phyloP scores from a whole-genome alignment of 1,140 invertebrate species.

The Calliphora vicina region DNA sequence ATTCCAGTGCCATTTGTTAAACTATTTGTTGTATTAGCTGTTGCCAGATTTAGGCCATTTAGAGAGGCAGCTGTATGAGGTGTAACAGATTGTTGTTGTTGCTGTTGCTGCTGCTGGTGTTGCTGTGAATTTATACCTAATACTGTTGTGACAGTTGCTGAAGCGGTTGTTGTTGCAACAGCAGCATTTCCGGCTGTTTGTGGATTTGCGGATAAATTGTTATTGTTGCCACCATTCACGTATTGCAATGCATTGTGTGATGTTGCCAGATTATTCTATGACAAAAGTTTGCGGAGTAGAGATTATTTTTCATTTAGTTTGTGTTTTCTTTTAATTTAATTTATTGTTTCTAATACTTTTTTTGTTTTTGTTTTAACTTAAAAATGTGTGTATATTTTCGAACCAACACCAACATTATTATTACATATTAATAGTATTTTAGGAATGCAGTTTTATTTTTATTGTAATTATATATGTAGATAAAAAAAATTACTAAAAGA shows the following conservation, averaged over 20 bases:
- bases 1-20: constrained; percentile 3
- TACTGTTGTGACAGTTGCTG: constrained; percentile 28
- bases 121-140: constrained; percentile 14
- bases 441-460: background rate
- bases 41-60: background rate
- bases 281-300: constrained; percentile 49
- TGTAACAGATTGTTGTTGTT: background rate
- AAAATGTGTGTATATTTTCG: background rate
- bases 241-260: constrained; percentile 42
- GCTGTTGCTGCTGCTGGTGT: constrained; percentile 17
- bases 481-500: too few species aligned
- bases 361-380: constrained; percentile 5
- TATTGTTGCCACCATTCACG: constrained; percentile 18
- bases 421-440: background rate
- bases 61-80: background rate
- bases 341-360: background rate
- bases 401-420: constrained; percentile 9
- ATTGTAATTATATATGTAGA: background rate
- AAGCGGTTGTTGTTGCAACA: constrained; percentile 43
- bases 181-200: constrained; percentile 40
- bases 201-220: constrained; percentile 34
- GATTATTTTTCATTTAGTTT: constrained; percentile 36
- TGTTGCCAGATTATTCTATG: constrained; percentile 62
- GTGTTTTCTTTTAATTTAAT: background rate
- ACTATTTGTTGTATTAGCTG: constrained; percentile 3